phyloP scores from a whole-genome alignment of 2,113 vertebrate genomes.

The Myrmecophaga tridactyla region DNA sequence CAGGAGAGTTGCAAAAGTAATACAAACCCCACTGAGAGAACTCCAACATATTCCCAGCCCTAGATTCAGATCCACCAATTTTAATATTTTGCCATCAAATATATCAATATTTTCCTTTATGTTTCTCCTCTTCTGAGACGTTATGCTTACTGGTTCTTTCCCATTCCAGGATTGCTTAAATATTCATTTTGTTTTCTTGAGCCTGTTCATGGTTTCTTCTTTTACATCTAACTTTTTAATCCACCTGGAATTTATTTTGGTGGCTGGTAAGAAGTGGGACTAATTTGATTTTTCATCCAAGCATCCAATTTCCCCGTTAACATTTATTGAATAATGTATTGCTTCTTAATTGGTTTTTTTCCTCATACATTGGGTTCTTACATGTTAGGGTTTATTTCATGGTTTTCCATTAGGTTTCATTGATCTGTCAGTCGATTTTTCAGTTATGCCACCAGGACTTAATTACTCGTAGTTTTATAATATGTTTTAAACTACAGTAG shows the following conservation, averaged over 20 bases:
- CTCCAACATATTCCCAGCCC: too few relatives aligned
- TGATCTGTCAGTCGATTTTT: constrained; percentile 6
- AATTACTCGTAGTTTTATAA: constrained; percentile 28
- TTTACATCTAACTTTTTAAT: background rate
- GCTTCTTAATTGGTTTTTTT: constrained; percentile 36
- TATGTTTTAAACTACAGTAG: constrained; percentile 1
- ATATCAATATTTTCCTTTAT: background rate
- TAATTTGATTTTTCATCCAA: constrained; percentile 16
- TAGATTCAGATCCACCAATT: too few relatives aligned
- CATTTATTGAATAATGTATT: constrained; percentile 36
- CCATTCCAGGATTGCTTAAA: constrained; percentile 4
- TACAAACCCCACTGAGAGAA: too few relatives aligned
- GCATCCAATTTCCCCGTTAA: constrained; percentile 7
- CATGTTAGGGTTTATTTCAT: background rate
- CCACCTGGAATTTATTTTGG: constrained; percentile 43
- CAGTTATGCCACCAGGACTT: background rate
- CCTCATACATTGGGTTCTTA: background rate
- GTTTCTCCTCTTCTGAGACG: constrained; percentile 21
- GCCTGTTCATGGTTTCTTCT: background rate
- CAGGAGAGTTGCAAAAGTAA: too few relatives aligned
- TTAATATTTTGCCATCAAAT: background rate
- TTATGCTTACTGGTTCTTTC: background rate
- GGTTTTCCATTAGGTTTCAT: background rate
- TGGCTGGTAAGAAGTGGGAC: background rate
- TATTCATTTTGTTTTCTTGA: constrained; percentile 28